These are phyloP conservation scores for Limnephilus rhombicus DNA, from an alignment of 2,888 invertebrate genomes.

Conservation along the genomic window DNA sequence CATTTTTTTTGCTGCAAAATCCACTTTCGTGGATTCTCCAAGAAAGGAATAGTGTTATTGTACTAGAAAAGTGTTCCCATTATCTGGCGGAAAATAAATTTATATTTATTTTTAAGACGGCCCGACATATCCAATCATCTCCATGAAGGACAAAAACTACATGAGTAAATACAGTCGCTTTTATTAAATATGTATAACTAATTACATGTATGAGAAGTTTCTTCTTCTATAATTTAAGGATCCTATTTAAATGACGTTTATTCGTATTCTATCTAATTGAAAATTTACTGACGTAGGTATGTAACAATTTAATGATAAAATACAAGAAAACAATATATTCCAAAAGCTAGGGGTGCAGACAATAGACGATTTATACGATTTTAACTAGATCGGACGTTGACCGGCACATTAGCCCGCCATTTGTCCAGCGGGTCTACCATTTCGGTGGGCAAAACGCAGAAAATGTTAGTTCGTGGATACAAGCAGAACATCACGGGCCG, in stretches of 20 bases:
- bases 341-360: constrained; percentile 38
- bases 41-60: neutral
- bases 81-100: neutral
- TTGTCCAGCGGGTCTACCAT: constrained; percentile 56
- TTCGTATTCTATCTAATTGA: neutral
- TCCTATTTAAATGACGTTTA: neutral
- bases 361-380: constrained; percentile 58
- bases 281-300: neutral
- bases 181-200: neutral
- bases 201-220: neutral
- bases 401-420: constrained; percentile 63
- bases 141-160: neutral
- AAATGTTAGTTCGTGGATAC: constrained; percentile 44
- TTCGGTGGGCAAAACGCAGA: constrained; percentile 28
- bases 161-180: neutral
- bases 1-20: constrained; percentile 14
- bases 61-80: neutral
- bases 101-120: neutral
- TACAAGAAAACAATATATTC: neutral
- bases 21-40: neutral
- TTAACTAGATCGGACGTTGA: constrained; percentile 58
- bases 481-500: constrained; percentile 45
- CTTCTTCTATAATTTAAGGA: neutral
- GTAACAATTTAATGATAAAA: neutral
- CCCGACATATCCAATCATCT: neutral